Evolutionary conservation across 1,140 invertebrate genomes (phyloP).

Genomic region (Polypedilum vanderplanki): DNA sequence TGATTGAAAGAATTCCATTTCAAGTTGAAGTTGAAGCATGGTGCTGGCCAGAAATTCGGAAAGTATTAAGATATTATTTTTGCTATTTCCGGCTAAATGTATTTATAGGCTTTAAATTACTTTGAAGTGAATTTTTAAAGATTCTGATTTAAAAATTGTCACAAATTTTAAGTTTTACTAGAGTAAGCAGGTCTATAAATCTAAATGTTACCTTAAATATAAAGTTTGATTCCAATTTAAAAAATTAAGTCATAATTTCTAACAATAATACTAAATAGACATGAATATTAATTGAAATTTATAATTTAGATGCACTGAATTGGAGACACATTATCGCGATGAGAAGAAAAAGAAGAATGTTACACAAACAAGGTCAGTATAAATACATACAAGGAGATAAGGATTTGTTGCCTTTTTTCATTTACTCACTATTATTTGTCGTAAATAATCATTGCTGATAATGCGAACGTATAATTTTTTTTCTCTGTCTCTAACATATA

Average conservation of each 20-base stretch:
- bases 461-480: neutral
- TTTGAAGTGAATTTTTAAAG: too few relatives aligned
- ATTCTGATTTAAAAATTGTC: too few relatives aligned
- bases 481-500: neutral
- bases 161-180: too few relatives aligned
- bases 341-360: neutral
- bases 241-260: too few relatives aligned
- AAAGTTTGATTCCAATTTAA: too few relatives aligned
- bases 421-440: neutral
- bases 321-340: conserved; percentile 15
- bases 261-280: too few relatives aligned
- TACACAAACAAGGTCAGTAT: conserved; percentile 16
- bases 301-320: neutral
- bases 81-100: too few relatives aligned
- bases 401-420: neutral
- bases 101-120: too few relatives aligned
- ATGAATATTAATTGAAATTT: too few relatives aligned
- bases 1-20: conserved; percentile 2
- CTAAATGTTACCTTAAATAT: too few relatives aligned
- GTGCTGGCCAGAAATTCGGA: neutral
- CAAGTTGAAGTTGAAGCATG: conserved; percentile 10
- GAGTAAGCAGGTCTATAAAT: too few relatives aligned
- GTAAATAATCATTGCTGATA: neutral
- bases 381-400: neutral
- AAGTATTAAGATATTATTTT: too few relatives aligned